Evolutionary conservation across 2,797 vertebrate genomes (phyloP).

Genomic region (Cryptoblepharus egeriae): DNA sequence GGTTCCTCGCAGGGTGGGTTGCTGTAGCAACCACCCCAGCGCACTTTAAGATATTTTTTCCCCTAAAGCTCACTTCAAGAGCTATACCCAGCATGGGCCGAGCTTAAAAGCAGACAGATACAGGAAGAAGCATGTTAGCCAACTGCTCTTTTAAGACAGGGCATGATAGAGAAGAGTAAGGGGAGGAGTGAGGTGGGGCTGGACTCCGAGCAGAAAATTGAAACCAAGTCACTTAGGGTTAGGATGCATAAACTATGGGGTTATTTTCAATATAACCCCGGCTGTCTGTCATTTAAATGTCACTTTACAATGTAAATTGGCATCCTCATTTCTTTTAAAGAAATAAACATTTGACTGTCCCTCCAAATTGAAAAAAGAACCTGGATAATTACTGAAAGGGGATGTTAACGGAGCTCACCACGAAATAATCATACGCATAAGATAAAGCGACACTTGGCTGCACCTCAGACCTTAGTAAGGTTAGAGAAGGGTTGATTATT

Average conservation of each 20-base stretch:
- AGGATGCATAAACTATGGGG: slow-evolving; percentile 51
- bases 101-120: slow-evolving; percentile 83
- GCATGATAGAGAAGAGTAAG: slow-evolving; percentile 61
- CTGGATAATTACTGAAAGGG: slow-evolving; percentile 59
- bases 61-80: slow-evolving; percentile 80
- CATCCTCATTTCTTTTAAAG: slow-evolving; percentile 52
- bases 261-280: slow-evolving; percentile 58
- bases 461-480: slow-evolving; percentile 49
- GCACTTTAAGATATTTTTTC: slow-evolving; percentile 80
- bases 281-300: slow-evolving; percentile 57
- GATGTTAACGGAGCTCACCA: slow-evolving; percentile 53
- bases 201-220: slow-evolving; percentile 66
- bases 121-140: slow-evolving; percentile 71
- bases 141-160: slow-evolving; percentile 70
- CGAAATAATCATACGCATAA: slow-evolving; percentile 55
- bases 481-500: slow-evolving; percentile 54
- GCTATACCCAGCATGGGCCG: slow-evolving; percentile 80
- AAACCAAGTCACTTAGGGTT: slow-evolving; percentile 62
- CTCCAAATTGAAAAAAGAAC: slow-evolving; percentile 55
- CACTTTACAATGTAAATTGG: slow-evolving; percentile 53
- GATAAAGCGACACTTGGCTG: slow-evolving; percentile 36
- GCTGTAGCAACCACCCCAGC: slow-evolving; percentile 82
- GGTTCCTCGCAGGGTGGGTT: slow-evolving; percentile 82
- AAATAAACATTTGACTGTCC: slow-evolving; percentile 49
- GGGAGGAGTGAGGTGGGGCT: slow-evolving; percentile 53